Evolutionary conservation across 1,140 invertebrate species (phyloP), one percentile per base, ranked within the genome.

Genomic region (Microplitis mediator): DNA sequence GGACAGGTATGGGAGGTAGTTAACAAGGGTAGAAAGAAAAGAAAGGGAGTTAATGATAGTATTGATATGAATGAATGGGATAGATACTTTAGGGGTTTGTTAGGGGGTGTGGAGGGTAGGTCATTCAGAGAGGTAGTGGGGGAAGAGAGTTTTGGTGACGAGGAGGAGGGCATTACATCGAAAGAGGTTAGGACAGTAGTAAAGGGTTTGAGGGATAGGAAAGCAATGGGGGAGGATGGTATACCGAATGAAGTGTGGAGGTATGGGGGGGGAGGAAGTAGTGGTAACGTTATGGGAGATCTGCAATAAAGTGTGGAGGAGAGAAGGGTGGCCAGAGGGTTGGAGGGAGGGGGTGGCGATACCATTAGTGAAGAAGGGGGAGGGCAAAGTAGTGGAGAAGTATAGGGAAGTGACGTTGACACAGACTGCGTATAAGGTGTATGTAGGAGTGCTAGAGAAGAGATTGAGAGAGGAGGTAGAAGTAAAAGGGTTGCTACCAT

Each of bases 171-270:
- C 9, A 32, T 70, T 4, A 61, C 35, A n/a, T 14, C 3, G 31
- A 11, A 63, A n/a, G 70, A 72, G 56, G 61, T 72, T 3, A 14
- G 35, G 32, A 14, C 66, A n/a, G 51, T 54, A 14, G 36, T 71
- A 8, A 34, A 35, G 31, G 52, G 50, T 34, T 13, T 71, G 61
- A 71, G 64, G 36, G 60, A 63, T 14, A 34, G 34, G 8, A 64
- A 71, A 31, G 69, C 69, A 36, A 14, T 32, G 50, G 45, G 52
- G 13, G 32, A 56, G 32, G 62, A 65, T 72, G 63, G 34, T 35
- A 56, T 72, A 11, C 45, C 16, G 23, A 72, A 58, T 58, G 58
- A 71, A 14, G 56, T 63, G 6, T 71, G 69, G 69, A 71, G 54
- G 14, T 61, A 63, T 4, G 69, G 60, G 70, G 23, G 69, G 69